Evolutionary conservation across 2,113 vertebrate species (phyloP), one percentile per base, ranked within the genome.

Genomic region (Canis aureus): DNA sequence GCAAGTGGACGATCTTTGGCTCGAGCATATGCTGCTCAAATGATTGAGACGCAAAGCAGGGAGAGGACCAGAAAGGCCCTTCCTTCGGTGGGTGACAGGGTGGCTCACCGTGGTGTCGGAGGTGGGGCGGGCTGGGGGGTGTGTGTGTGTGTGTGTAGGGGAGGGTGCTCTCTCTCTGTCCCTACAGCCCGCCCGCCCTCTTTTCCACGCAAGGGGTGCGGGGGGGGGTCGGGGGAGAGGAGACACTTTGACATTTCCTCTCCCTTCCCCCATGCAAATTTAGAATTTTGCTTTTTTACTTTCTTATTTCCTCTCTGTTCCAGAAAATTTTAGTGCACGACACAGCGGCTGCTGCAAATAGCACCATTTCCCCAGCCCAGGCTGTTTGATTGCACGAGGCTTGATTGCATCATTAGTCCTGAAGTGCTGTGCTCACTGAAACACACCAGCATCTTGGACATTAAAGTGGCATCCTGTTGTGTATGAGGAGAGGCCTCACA

Each of bases 321-420:
- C 98, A 98, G 98, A 98, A 98, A 98, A 98, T 98, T 98, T 99
- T 98, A 98, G 98, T 98, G 97, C 98, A 98, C 98, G 97, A 98
- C 98, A 97, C 98, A 98, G 98, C 98, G 98, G 98, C 98, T 98
- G 99, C 98, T 98, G 98, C 98, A 98, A 99, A 99, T 99, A 98
- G 98, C 98, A 97, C 98, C 97, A 97, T 99, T 98, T 99, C 99
- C 99, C 98, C 98, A 98, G 98, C 98, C 98, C 98, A 98, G 99
- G 99, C 99, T 99, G 99, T 99, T 99, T 99, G 99, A 99, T 99
- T 99, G 99, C 99, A 98, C 98, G 98, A 98, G 98, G 98, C 99
- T 98, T 99, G 99, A 99, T 99, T 99, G 99, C 99, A 99, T 99
- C 99, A 99, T 99, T 99, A 99, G 99, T 99, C 98, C 98, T 99